Evolutionary conservation across 2,113 vertebrate species (phyloP).

Genomic region (Semicossyphus pulcher): DNA sequence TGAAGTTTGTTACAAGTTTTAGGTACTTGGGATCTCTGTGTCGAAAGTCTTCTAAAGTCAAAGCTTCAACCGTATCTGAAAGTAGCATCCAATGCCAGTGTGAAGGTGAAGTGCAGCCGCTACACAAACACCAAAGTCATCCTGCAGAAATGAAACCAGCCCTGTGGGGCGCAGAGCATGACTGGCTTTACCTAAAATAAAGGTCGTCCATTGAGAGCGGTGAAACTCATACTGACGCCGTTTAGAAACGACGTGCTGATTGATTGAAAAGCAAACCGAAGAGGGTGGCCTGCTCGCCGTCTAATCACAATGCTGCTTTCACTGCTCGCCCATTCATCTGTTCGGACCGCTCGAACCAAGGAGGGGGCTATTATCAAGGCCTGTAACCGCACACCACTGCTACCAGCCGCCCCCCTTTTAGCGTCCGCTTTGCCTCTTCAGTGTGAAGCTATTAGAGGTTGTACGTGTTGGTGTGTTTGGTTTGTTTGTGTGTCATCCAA

Average conservation of each 20-base stretch:
- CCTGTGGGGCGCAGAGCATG: conserved; percentile 26
- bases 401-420: background rate
- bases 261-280: conserved; percentile 60
- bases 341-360: background rate
- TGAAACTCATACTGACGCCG: conserved; percentile 53
- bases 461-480: background rate
- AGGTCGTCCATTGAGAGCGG: conserved; percentile 36
- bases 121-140: background rate
- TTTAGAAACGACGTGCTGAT: conserved; percentile 47
- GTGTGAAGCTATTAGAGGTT: conserved; percentile 11
- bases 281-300: conserved; percentile 37
- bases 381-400: conserved; percentile 49
- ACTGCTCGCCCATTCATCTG: conserved; percentile 32
- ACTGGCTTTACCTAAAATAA: conserved; percentile 37
- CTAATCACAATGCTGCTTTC: conserved; percentile 54
- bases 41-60: conserved; percentile 4
- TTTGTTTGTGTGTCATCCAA: conserved; percentile 23
- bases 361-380: conserved; percentile 20
- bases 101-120: conserved; percentile 20
- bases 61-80: conserved; percentile 7
- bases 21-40: too few relatives aligned
- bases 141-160: conserved; percentile 18
- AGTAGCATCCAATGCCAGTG: background rate
- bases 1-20: too few relatives aligned
- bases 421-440: conserved; percentile 11